Percentiles rank a stretch among this genome's conserved stretches.
phyloP scores from a whole-genome alignment of 2,888 invertebrate species.

The Beris morrisii region DNA sequence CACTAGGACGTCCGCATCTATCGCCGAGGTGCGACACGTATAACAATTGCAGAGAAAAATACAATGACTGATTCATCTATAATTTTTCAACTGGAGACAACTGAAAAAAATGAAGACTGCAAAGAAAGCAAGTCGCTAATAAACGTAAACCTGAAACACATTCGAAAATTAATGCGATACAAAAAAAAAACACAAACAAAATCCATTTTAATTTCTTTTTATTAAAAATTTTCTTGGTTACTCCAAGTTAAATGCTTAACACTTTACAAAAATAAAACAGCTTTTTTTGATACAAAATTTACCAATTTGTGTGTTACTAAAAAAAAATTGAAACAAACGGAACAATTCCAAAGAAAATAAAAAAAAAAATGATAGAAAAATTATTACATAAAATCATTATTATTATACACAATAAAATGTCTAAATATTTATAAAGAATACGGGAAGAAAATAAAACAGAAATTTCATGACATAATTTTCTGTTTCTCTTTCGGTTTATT shows the following conservation, averaged over 20 bases:
- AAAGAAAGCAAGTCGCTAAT: too few relatives aligned
- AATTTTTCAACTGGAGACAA: too few relatives aligned
- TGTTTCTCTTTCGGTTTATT: neutral
- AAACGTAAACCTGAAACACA: too few relatives aligned
- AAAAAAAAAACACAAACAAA: neutral
- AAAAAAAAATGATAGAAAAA: neutral
- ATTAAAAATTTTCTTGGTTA: constrained; percentile 40
- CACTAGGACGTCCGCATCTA: too few relatives aligned
- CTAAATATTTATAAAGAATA: neutral
- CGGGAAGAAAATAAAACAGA: neutral
- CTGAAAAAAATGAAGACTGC: too few relatives aligned
- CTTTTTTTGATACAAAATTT: constrained; percentile 39
- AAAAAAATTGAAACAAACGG: neutral
- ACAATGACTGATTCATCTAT: too few relatives aligned
- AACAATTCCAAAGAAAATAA: neutral
- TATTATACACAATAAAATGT: constrained; percentile 1
- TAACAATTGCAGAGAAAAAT: too few relatives aligned
- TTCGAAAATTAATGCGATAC: too few relatives aligned
- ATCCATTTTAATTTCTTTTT: constrained; percentile 34
- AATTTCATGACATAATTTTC: neutral
- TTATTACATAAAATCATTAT: neutral
- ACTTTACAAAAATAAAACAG: constrained; percentile 41
- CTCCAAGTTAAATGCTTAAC: constrained; percentile 39
- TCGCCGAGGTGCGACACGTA: too few relatives aligned
- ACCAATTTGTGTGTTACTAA: constrained; percentile 31